Evolutionary conservation across 53 echinoderm and acorn worm species (phyloP).

Genomic region (Actinopyga echinites): DNA sequence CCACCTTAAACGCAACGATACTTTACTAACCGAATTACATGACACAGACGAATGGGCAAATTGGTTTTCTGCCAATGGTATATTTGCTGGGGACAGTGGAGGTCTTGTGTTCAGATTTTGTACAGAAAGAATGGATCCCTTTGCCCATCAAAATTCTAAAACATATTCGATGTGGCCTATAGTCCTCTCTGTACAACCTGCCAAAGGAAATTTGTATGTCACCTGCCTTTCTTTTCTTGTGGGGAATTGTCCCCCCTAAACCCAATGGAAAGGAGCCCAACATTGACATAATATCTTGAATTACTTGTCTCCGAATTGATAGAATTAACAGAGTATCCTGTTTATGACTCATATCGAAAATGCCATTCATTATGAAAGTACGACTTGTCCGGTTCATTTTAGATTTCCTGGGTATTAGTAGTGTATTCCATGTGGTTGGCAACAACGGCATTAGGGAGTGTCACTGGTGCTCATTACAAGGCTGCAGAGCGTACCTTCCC

Average conservation of each 20-base stretch:
- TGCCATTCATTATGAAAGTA: not conserved
- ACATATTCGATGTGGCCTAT: conserved; percentile 1
- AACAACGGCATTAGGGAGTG: conserved; percentile 6
- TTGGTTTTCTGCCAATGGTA: conserved; percentile 15
- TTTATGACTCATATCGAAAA: not conserved
- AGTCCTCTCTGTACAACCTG: not conserved
- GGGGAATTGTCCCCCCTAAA: not conserved
- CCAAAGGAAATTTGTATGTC: not conserved
- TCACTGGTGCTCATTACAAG: conserved; percentile 1
- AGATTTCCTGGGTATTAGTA: not conserved
- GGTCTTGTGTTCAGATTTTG: not conserved
- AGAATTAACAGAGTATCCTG: not conserved
- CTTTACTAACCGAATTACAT: not conserved
- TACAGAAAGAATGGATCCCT: not conserved
- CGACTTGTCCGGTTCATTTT: not conserved
- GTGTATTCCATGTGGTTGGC: not conserved
- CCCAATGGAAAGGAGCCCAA: not conserved
- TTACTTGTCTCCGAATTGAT: not conserved
- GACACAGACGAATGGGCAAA: not conserved
- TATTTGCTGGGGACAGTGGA: conserved; percentile 16
- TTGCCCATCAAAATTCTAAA: not conserved
- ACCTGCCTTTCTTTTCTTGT: not conserved
- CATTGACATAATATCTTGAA: conserved; percentile 1
- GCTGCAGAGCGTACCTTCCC: not conserved
- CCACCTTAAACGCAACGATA: not conserved